A percentile compares a stretch with the other conserved stretches of the same genome.
phyloP scores from a whole-genome alignment of 2,113 vertebrate genomes.

The Camelus bactrianus region DNA sequence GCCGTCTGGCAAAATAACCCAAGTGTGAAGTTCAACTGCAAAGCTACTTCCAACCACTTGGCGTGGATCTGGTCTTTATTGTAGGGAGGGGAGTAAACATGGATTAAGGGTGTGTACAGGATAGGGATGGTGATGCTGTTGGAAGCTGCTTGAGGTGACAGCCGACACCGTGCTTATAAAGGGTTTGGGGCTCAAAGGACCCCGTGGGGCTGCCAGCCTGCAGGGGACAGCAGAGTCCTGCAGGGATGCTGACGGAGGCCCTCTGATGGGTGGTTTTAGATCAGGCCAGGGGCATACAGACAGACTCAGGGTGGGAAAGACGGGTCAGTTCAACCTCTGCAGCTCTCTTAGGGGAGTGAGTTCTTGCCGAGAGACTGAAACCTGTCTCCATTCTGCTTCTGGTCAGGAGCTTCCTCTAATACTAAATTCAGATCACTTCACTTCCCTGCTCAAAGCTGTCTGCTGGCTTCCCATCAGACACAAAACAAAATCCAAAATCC shows the following conservation, averaged over 20 bases:
- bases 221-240: background rate
- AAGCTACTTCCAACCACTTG: constrained; percentile 41
- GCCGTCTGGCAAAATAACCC: constrained; percentile 83
- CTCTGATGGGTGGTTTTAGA: background rate
- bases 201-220: fast-evolving
- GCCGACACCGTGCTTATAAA: background rate
- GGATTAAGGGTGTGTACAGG: background rate
- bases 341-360: background rate
- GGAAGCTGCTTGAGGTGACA: constrained; percentile 45
- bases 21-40: constrained; percentile 77
- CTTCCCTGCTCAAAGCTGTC: background rate
- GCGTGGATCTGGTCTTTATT: background rate
- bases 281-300: background rate
- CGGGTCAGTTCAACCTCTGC: background rate
- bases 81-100: background rate
- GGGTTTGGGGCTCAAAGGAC: background rate
- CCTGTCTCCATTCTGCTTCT: background rate
- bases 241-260: background rate
- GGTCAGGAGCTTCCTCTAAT: background rate
- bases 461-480: background rate
- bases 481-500: background rate
- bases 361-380: background rate
- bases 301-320: background rate
- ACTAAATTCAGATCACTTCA: background rate
- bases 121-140: background rate